phyloP scores from a whole-genome alignment of 2,113 vertebrate species.

The Hippolais icterina region DNA sequence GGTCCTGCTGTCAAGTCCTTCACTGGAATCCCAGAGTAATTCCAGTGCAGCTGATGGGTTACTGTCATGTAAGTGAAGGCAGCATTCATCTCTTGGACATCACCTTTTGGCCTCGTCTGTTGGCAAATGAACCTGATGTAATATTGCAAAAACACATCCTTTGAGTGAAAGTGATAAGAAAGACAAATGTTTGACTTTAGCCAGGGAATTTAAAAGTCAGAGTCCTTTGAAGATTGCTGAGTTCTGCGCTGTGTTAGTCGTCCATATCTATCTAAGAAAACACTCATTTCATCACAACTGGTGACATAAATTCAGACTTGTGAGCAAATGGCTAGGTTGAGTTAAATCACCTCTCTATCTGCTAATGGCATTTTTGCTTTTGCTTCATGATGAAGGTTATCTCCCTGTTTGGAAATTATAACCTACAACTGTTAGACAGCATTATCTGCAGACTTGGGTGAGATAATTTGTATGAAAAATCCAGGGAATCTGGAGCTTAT shows the following conservation, averaged over 20 bases:
- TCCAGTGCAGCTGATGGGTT: constrained; percentile 20
- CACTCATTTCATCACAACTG: constrained; percentile 69
- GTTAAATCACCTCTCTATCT: constrained; percentile 61
- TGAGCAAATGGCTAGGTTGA: constrained; percentile 63
- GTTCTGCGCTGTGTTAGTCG: constrained; percentile 48
- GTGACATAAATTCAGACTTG: constrained; percentile 51
- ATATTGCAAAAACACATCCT: constrained; percentile 38
- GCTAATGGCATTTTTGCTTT: constrained; percentile 63
- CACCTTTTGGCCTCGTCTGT: constrained; percentile 39
- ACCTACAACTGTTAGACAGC: constrained; percentile 31
- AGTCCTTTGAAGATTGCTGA: constrained; percentile 47
- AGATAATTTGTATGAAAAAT: constrained; percentile 49
- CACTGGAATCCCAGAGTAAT: neutral
- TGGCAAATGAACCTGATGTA: constrained; percentile 26
- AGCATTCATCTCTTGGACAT: neutral
- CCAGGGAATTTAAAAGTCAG: constrained; percentile 37
- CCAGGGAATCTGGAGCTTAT: constrained; percentile 23
- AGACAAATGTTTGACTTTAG: constrained; percentile 59
- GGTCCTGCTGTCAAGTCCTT: neutral
- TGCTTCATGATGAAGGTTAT: constrained; percentile 63
- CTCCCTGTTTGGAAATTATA: constrained; percentile 64
- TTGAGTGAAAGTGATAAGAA: constrained; percentile 52
- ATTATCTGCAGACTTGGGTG: constrained; percentile 62
- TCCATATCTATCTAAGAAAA: constrained; percentile 66
- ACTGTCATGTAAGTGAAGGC: neutral